A percentile compares a stretch with the other conserved stretches of the same genome.
These are phyloP conservation scores for Apus apus DNA, from an alignment of 2,113 vertebrate genomes.

Conservation along the genomic window DNA sequence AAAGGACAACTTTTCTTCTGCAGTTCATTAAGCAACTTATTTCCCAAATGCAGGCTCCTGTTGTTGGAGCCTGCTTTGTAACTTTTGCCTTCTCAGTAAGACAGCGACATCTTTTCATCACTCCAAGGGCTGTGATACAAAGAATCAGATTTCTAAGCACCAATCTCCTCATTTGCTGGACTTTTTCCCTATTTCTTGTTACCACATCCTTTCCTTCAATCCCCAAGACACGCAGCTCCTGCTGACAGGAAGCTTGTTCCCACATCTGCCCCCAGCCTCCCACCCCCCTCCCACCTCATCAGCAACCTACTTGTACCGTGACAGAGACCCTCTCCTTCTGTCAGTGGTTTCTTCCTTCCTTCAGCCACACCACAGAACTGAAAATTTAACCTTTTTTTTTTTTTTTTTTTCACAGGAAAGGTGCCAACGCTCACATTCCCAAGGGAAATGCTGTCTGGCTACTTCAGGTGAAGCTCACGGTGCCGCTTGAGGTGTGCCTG, in stretches of 20 bases:
- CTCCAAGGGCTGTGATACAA: not conserved
- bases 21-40: not conserved
- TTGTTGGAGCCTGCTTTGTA: not conserved
- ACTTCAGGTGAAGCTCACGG: constrained; percentile 50
- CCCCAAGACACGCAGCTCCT: not conserved
- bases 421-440: not conserved
- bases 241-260: not conserved
- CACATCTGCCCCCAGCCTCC: not conserved
- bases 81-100: not conserved
- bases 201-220: not conserved
- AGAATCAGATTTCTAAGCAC: not conserved
- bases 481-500: constrained; percentile 40
- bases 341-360: not conserved
- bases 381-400: not conserved
- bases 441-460: not conserved
- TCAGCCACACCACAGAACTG: not conserved
- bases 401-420: not conserved
- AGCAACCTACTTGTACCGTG: not conserved
- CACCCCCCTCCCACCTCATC: not conserved
- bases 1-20: not conserved
- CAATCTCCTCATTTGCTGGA: not conserved
- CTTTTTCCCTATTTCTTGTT: not conserved
- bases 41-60: not conserved
- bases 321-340: not conserved
- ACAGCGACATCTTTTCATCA: not conserved